Conservation (phyloP, 1,140 invertebrate genomes). For the Zaprionus ornatus region DNA sequence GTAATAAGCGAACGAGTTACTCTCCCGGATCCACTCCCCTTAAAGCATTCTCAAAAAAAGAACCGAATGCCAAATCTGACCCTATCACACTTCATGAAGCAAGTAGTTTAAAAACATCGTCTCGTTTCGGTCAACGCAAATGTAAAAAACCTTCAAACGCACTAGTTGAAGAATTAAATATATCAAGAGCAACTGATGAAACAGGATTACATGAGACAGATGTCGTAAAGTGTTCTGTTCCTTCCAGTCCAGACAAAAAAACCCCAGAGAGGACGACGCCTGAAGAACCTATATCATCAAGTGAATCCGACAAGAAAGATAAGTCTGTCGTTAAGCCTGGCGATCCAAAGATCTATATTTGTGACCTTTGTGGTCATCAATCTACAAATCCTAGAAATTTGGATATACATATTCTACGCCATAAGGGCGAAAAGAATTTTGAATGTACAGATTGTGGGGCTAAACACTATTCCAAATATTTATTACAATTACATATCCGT, state of each 20-base stretch:
- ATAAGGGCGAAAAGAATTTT: constrained; percentile 43
- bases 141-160: background rate
- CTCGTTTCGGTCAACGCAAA: background rate
- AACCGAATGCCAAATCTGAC: background rate
- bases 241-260: background rate
- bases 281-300: background rate
- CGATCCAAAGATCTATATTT: constrained; percentile 15
- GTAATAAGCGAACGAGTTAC: background rate
- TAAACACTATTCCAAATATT: constrained; percentile 24
- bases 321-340: background rate
- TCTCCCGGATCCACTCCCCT: background rate
- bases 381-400: constrained; percentile 8
- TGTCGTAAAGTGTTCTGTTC: no score
- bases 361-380: constrained; percentile 35
- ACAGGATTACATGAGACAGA: background rate
- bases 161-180: background rate
- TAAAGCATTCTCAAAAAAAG: background rate
- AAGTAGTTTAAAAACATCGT: background rate
- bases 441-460: constrained; percentile 32
- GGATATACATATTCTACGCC: constrained; percentile 33
- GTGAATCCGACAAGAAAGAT: background rate
- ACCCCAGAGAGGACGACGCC: no score
- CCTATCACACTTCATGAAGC: background rate
- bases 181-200: background rate
- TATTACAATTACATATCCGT: constrained; percentile 33